Base-by-base conservation (phyloP, 64 coral and sea anemone species). In the Montipora cactus region DNA sequence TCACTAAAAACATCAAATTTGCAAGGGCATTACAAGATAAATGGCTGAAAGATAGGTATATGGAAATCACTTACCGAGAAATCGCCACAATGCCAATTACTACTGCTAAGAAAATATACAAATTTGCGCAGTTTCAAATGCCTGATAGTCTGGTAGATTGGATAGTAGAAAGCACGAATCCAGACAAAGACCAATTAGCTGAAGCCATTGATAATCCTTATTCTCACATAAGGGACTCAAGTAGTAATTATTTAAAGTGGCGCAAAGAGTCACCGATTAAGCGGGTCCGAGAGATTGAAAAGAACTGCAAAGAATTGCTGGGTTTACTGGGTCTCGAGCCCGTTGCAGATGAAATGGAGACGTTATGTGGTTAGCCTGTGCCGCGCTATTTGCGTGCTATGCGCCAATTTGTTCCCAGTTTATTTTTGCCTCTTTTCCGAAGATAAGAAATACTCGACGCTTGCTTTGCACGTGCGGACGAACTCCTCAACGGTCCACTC, bases 31-130 rank as follows among this genome's bases (percentile, higher is more conserved):
- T 78, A 51, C 18, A 50, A 15, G 45, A 14, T 8, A 57, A 87
- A 62, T 64, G 22, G 47, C 8, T 81, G 21, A 93, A 37, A 18
- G 75, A 93, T 47, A 59, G 81, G 16, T 93, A 74, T 7, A 87
- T 93, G 91, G 83, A 78, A 19, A 25, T 93, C 5, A 47, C 14
- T 2, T 93, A 93, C 45, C 20, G 21, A 23, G 81, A 93, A 10
- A 93, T 93, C 16, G 48, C 91, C 7, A 77, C 72, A 1, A 78
- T 67, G 80, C 91, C 91, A 8, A 7, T 93, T 4, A 62, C 69
- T 9, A 87, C 79, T 2, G 91, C 91, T 47, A 93, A 87, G 59
- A 93, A 93, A 64, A 87, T 93, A 2, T 93, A 93, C 61, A 78
- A 78, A 18, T 93, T 87, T 58, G 91, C 91, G 57, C 67, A 72